These are phyloP conservation scores for Taxidea taxus DNA, from an alignment of 2,113 vertebrate species.

Conservation along the genomic window DNA sequence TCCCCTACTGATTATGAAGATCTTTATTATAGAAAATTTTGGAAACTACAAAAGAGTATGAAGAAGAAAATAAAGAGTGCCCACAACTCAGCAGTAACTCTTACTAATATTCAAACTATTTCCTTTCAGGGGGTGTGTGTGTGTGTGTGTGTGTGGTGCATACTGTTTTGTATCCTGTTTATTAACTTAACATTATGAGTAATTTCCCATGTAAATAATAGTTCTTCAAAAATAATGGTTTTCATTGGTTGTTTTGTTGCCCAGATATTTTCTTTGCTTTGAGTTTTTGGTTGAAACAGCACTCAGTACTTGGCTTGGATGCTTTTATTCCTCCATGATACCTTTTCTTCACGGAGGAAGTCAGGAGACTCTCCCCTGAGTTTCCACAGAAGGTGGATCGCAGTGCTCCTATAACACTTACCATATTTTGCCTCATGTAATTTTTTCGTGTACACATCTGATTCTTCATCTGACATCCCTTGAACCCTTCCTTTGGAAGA, in stretches of 20 bases:
- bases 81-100: background rate
- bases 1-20: background rate
- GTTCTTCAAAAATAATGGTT: background rate
- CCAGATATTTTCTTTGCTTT: background rate
- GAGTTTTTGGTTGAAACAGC: background rate
- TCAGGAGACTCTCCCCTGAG: background rate
- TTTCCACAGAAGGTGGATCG: background rate
- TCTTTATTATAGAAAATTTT: background rate
- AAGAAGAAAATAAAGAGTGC: constrained; percentile 19
- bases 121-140: background rate
- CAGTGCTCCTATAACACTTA: background rate
- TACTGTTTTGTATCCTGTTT: background rate
- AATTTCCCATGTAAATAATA: background rate
- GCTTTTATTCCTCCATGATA: background rate
- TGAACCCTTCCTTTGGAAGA: background rate
- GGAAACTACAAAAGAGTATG: background rate
- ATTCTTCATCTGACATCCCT: background rate
- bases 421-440: background rate
- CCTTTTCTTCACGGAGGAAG: background rate
- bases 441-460: background rate
- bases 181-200: background rate
- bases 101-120: background rate
- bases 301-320: background rate
- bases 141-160: background rate
- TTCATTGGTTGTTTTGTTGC: background rate